Conservation (phyloP, 2,113 vertebrate genomes). For the Athene noctua region DNA sequence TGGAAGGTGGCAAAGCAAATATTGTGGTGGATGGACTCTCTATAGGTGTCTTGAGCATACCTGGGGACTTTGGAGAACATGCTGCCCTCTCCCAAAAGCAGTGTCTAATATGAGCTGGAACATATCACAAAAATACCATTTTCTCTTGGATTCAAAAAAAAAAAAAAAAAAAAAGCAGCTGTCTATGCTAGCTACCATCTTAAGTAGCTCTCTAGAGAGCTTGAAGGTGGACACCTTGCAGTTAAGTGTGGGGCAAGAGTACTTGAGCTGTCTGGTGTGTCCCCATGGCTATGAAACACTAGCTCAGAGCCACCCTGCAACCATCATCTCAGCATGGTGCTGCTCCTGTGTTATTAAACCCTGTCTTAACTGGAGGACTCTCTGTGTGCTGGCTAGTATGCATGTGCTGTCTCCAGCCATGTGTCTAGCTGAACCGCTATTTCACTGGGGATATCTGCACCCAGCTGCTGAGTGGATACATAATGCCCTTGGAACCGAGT, state of each 20-base stretch:
- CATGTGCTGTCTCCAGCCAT: not conserved
- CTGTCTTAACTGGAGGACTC: not conserved
- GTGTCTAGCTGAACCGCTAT: not conserved
- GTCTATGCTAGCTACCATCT: not conserved
- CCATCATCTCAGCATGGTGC: not conserved
- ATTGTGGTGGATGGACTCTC: not conserved
- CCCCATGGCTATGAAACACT: not conserved
- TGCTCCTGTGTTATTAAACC: not conserved
- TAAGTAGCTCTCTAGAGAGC: not conserved
- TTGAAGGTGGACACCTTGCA: not conserved
- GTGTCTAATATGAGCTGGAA: not conserved
- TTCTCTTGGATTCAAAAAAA: not conserved
- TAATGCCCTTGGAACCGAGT: not conserved
- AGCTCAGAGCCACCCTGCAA: not conserved
- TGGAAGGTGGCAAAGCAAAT: not conserved
- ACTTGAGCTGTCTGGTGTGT: not conserved
- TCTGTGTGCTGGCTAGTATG: not conserved
- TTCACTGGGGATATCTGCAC: not conserved
- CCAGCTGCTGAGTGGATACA: not conserved
- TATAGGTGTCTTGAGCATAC: not conserved
- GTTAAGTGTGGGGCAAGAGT: not conserved
- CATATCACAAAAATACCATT: not conserved
- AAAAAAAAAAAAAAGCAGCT: not conserved
- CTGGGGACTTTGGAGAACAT: not conserved
- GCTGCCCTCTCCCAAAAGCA: not conserved